Evolutionary conservation across 2,797 vertebrate genomes (phyloP), one percentile per base, ranked within the genome.

Genomic region (Ciconia nigra): DNA sequence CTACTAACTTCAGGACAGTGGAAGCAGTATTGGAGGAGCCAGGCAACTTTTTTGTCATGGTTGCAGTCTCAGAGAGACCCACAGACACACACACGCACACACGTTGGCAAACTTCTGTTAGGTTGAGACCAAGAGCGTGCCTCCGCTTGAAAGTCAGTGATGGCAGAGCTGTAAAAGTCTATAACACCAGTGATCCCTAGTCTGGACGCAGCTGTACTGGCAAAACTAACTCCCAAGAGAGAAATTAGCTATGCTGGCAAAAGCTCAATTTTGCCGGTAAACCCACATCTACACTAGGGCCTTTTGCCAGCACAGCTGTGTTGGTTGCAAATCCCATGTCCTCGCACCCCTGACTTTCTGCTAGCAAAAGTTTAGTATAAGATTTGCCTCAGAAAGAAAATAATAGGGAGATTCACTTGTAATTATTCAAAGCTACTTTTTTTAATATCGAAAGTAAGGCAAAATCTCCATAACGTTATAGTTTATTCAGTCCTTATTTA

Each of bases 241-340:
- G 54, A 94, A 95, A 97, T 96, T 81, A 96, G 87, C 91, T 91
- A 9, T 83, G 93, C 83, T 96, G 96, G 95, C 94, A 96, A 78
- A 90, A 95, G 76, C 47, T 94, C 93, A 92, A 52, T 72, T 91
- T 93, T 91, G 89, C 95, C 4, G 0, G 93, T 92, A 91, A 95
- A 95, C 59, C 91, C 85, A 79, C 87, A 95, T 95, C 94, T 94
- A 88, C 18, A 6, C 39, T 74, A 74, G 94, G 96, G 96, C 94
- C 80, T 83, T 92, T 37, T 96, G 96, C 96, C 96, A 97, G 89
- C 95, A 93, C 96, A 97, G 96, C 96, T 97, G 96, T 88, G 95
- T 72, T 91, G 85, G 61, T 96, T 96, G 85, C 79, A 96, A 96
- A 96, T 95, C 80, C 89, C 69, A 29, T 94, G 94, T 97, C 94